Conservation (phyloP, 1,140 invertebrate species). For the Neotoxoptera formosana region DNA sequence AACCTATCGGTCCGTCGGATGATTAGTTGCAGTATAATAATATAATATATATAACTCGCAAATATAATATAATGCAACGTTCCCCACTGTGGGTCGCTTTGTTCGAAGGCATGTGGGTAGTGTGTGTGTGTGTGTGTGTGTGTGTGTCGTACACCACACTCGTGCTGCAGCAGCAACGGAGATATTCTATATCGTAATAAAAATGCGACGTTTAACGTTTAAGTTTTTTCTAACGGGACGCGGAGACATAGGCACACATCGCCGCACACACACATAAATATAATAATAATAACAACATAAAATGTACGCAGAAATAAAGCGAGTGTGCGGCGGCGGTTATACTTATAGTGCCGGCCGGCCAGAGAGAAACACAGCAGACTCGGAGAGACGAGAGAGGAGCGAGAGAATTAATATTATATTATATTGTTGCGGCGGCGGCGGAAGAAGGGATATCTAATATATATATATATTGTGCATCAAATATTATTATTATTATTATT, state of each 20-base stretch:
- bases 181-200: conserved; percentile 24
- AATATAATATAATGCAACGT: neutral
- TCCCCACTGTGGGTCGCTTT: neutral
- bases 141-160: neutral
- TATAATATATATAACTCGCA: conserved; percentile 6
- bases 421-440: neutral
- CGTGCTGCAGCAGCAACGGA: neutral
- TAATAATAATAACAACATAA: neutral
- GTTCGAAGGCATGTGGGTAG: neutral
- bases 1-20: neutral
- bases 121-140: neutral
- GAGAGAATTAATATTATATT: neutral
- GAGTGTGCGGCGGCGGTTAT: neutral
- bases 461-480: neutral
- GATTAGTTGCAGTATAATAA: neutral
- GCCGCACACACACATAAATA: neutral
- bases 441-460: neutral
- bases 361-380: neutral
- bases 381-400: neutral
- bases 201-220: conserved; percentile 33
- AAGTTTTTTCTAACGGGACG: conserved; percentile 34
- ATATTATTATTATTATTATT: neutral
- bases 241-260: neutral
- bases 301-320: neutral
- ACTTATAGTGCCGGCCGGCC: neutral